Evolutionary conservation across 2,113 vertebrate species (phyloP).

Genomic region (Megatriorchis doriae): DNA sequence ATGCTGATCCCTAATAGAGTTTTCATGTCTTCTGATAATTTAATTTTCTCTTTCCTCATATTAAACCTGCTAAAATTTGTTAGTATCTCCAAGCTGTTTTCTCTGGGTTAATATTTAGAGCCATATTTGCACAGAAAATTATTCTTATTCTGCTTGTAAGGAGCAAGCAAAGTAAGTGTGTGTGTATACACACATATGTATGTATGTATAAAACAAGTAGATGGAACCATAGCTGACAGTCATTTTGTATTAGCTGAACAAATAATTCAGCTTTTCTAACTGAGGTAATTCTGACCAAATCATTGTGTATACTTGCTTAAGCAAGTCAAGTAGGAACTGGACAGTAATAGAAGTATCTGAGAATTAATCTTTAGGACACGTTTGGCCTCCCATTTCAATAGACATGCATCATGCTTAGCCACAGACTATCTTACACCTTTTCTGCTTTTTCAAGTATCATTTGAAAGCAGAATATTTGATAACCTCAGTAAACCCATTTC

Average conservation of each 20-base stretch:
- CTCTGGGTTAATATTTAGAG: not conserved
- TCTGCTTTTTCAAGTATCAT: not conserved
- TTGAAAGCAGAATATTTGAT: not conserved
- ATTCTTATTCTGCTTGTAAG: not conserved
- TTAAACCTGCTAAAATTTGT: not conserved
- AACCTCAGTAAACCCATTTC: not conserved
- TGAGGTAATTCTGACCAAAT: not conserved
- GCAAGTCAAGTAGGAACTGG: not conserved
- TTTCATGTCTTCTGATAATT: not conserved
- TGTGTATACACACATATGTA: rapidly evolving
- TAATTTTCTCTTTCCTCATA: not conserved
- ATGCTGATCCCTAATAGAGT: not conserved
- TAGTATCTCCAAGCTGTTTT: not conserved
- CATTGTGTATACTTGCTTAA: not conserved
- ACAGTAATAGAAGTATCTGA: not conserved
- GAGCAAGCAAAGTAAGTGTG: not conserved
- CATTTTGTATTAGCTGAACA: not conserved
- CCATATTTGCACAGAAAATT: not conserved
- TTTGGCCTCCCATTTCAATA: not conserved
- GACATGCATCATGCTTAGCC: not conserved
- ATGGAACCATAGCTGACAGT: not conserved
- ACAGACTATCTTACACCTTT: not conserved
- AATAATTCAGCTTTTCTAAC: not conserved
- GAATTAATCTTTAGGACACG: not conserved
- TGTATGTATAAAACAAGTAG: not conserved